These are phyloP conservation scores for Chymomyza caudatula DNA, from an alignment of 2,888 invertebrate genomes.

Conservation along the genomic window DNA sequence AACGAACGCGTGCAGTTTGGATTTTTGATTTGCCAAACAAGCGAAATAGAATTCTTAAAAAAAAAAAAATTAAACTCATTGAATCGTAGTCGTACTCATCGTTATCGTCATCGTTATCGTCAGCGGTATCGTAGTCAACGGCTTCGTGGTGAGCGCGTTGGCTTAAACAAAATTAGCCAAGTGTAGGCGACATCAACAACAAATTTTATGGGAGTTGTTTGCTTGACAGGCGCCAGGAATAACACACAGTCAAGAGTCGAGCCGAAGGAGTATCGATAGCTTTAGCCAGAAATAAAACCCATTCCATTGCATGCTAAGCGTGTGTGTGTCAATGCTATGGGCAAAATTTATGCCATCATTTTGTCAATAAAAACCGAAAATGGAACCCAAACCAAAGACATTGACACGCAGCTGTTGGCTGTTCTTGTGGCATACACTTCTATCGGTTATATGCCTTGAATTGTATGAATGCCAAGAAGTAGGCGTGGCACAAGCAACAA, in stretches of 20 bases:
- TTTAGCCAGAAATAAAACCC: background rate
- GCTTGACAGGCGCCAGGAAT: background rate
- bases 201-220: conserved; percentile 23
- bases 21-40: conserved; percentile 31
- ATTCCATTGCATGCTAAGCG: background rate
- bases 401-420: conserved; percentile 2
- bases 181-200: conserved; percentile 7
- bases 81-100: background rate
- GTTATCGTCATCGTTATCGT: background rate
- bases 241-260: background rate
- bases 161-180: conserved; percentile 9
- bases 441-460: background rate
- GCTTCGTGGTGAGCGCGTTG: background rate
- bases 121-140: background rate
- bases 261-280: background rate
- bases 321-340: background rate
- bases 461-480: too few relatives aligned
- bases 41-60: conserved; percentile 3
- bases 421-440: background rate
- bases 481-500: too few relatives aligned
- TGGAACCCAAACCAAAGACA: conserved; percentile 18
- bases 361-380: conserved; percentile 37
- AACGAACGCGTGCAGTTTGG: conserved; percentile 71
- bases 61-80: background rate
- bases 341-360: conserved; percentile 29